These are phyloP conservation scores for Brenthis ino DNA, from an alignment of 2,888 invertebrate species.

Conservation along the genomic window DNA sequence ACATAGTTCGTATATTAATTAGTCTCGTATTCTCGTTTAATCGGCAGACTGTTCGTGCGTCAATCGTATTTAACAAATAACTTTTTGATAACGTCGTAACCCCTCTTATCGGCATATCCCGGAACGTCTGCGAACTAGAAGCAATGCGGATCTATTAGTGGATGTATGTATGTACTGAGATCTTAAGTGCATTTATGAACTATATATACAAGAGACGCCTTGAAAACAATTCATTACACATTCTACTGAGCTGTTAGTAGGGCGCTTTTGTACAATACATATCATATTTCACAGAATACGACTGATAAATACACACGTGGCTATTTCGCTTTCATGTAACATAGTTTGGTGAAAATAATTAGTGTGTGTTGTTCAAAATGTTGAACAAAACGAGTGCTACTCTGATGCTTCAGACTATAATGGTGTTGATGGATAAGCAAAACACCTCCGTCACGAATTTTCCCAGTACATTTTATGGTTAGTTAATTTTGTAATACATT, in stretches of 20 bases:
- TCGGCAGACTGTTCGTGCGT: conserved; percentile 75
- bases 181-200: conserved; percentile 58
- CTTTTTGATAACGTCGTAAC: conserved; percentile 72
- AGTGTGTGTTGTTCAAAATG: conserved; percentile 52
- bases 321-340: conserved; percentile 37
- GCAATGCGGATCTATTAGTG: conserved; percentile 63
- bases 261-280: conserved; percentile 29
- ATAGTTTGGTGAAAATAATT: conserved; percentile 39
- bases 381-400: conserved; percentile 76
- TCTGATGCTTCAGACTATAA: conserved; percentile 77
- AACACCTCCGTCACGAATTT: conserved; percentile 71
- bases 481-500: conserved; percentile 46
- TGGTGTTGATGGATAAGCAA: conserved; percentile 77
- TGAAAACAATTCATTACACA: conserved; percentile 58
- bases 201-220: conserved; percentile 64
- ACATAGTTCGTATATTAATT: conserved; percentile 28
- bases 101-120: conserved; percentile 76
- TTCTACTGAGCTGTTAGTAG: conserved; percentile 53
- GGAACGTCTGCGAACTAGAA: conserved; percentile 75
- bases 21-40: conserved; percentile 45
- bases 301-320: conserved; percentile 45
- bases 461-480: conserved; percentile 64
- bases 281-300: conserved; percentile 49
- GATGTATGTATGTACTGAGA: conserved; percentile 45
- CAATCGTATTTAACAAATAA: conserved; percentile 77